Base-by-base conservation (phyloP, 2,888 invertebrate genomes). In the Meteorus colon region DNA sequence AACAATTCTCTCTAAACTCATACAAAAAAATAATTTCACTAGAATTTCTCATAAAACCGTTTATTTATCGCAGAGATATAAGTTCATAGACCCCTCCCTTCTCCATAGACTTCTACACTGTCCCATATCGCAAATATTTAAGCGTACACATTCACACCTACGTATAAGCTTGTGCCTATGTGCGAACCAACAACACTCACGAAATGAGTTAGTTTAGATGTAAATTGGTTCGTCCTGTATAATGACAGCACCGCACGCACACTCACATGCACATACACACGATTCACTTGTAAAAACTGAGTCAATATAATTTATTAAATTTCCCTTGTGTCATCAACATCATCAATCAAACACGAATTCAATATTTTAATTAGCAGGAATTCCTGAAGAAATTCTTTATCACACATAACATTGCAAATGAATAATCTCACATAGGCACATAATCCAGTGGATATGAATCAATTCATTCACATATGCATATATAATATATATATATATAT, bases 131-230 rank as follows among this genome's bases (percentile, higher is more conserved):
- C 41, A 41, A 41, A 12, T 41, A 41, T 41, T 41, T 41, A 41
- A 41, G 6, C 41, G 8, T 10, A 41, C 8, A 41, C 12, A 41
- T 10, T 41, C 8, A 41, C 41, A 41, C 12, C 12, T 41, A 41
- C 8, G 8, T 12, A 8, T 41, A 41, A 2, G 12, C 12, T 8
- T 12, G 41, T 12, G 41, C 8, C 34, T 6, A 12, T 41, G 41
- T 41, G 8, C 1, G 41, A 41, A 41, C 41, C 41, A 41, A 41
- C 41, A 41, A 41, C 41, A 41, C 12, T 41, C 41, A 41, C n/a
- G n/a, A 68, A 66, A 68, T 68, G 16, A 48, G 31, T 68, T 48
- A 48, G 29, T 48, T 68, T 16, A 51, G 8, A 68, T 68, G 31
- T 68, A 68, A 68, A 68, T 48, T 68, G 27, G 19, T 55, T 55